Evolutionary conservation across 2,113 vertebrate species (phyloP), one percentile per base, ranked within the genome.

Genomic region (Artemisiospiza belli): DNA sequence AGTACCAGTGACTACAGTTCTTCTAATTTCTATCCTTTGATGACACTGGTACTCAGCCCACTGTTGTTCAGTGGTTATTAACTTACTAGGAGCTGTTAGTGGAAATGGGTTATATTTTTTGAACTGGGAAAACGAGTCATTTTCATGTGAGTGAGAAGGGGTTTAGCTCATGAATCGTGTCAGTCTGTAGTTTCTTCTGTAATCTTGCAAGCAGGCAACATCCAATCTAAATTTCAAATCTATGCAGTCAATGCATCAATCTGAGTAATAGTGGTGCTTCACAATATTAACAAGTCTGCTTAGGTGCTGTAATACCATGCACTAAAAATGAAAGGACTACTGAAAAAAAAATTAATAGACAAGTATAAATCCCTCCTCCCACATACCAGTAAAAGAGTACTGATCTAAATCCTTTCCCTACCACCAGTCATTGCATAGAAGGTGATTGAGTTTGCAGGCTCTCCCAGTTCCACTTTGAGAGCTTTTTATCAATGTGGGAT

Each of bases 211-310:
- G 90, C 94, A 95, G 86, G 94, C 83, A 95, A 62, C 37, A 44
- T 86, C n/a, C 66, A 90, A 87, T 92, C 92, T 97, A 95, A 97
- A 95, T 97, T 95, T 97, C 62, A 89, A 88, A 85, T 91, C 37
- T 92, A 20, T 97, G 88, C 84, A 92, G 75, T 78, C 55, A 78
- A 24, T 54, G 55, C 73, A 69, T 78, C 63, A 54, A n/a, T 87
- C 74, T 92, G 87, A 92, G 23, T 96, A 96, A 82, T 83, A 94
- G 68, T 43, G n/a, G 95, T 2, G 3, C 91, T 95, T 96, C 64
- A 73, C 63, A 59, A 59, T 89, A 27, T 92, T 91, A 92, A 83
- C 75, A 83, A 78, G 57, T 90, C 61, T 77, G 68, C 75, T 77
- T 90, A 83, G 70, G 82, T 20, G 69, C 81, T 94, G 12, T 77